Percentiles rank a stretch among this genome's conserved stretches.
These are phyloP conservation scores for Morphnarchus princeps DNA, from an alignment of 2,113 vertebrate genomes.

Conservation along the genomic window DNA sequence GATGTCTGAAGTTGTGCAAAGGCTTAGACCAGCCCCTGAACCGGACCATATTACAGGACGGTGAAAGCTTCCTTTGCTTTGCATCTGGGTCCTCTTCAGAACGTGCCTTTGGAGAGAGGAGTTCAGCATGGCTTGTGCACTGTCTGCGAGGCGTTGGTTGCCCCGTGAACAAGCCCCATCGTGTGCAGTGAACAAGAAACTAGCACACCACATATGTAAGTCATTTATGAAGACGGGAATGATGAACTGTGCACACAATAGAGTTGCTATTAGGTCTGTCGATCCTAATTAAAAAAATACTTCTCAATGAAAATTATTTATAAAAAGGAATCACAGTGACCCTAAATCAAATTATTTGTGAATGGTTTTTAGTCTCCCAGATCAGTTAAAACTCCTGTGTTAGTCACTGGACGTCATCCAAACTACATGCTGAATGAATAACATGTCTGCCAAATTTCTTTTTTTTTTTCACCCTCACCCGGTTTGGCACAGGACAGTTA, in stretches of 20 bases:
- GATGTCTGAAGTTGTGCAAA: background rate
- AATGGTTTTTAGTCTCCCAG: conserved; percentile 51
- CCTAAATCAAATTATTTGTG: conserved; percentile 65
- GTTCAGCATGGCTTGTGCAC: background rate
- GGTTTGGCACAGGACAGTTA: conserved; percentile 47
- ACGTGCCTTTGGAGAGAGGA: background rate
- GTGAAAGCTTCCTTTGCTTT: background rate
- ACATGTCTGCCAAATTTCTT: conserved; percentile 27
- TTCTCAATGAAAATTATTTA: conserved; percentile 60
- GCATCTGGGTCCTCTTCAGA: background rate
- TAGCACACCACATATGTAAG: conserved; percentile 31
- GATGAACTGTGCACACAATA: conserved; percentile 29
- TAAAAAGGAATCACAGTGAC: conserved; percentile 51
- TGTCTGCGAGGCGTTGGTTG: background rate
- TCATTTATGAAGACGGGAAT: background rate
- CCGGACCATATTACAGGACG: accelerated
- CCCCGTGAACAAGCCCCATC: background rate
- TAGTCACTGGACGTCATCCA: conserved; percentile 48
- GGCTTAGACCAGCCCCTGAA: background rate
- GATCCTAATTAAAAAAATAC: conserved; percentile 49
- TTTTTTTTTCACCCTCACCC: conserved; percentile 44
- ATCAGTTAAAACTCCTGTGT: conserved; percentile 43
- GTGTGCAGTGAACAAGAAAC: background rate
- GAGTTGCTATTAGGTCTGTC: conserved; percentile 30
- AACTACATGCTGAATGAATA: conserved; percentile 54